Percentiles rank a stretch among this genome's conserved stretches.
These are phyloP conservation scores for Dyspetes luteomarginatus DNA, from an alignment of 2,888 invertebrate genomes.

Conservation along the genomic window DNA sequence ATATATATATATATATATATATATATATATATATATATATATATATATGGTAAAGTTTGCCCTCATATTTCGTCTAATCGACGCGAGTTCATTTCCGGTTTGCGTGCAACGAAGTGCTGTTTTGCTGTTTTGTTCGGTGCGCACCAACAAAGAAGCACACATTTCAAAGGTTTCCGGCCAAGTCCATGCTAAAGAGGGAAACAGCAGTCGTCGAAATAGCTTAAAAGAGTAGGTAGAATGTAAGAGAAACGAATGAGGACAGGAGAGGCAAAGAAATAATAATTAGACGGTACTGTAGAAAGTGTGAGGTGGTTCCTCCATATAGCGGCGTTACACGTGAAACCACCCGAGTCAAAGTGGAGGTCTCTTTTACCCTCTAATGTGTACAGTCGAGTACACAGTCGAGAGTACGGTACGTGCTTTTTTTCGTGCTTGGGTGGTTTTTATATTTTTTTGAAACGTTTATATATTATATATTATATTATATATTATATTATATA, in stretches of 20 bases:
- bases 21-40: background rate
- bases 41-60: background rate
- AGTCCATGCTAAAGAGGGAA: slow-evolving; percentile 12
- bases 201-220: background rate
- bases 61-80: slow-evolving; percentile 43
- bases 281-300: slow-evolving; percentile 24
- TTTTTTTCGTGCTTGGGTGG: slow-evolving; percentile 31
- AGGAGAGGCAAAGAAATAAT: slow-evolving; percentile 35
- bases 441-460: background rate
- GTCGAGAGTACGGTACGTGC: slow-evolving; percentile 13
- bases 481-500: too few relatives aligned
- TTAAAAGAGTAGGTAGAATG: background rate
- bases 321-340: slow-evolving; percentile 5
- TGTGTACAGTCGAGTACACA: slow-evolving; percentile 23
- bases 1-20: too few relatives aligned
- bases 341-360: slow-evolving; percentile 31
- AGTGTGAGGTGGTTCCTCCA: background rate
- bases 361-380: slow-evolving; percentile 9
- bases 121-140: background rate
- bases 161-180: slow-evolving; percentile 39
- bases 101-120: background rate
- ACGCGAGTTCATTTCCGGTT: slow-evolving; percentile 42
- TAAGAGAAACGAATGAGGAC: background rate
- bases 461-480: too few relatives aligned
- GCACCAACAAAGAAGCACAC: background rate